Base-by-base conservation (phyloP, 2,797 vertebrate genomes). In the Echeneis naucrates region DNA sequence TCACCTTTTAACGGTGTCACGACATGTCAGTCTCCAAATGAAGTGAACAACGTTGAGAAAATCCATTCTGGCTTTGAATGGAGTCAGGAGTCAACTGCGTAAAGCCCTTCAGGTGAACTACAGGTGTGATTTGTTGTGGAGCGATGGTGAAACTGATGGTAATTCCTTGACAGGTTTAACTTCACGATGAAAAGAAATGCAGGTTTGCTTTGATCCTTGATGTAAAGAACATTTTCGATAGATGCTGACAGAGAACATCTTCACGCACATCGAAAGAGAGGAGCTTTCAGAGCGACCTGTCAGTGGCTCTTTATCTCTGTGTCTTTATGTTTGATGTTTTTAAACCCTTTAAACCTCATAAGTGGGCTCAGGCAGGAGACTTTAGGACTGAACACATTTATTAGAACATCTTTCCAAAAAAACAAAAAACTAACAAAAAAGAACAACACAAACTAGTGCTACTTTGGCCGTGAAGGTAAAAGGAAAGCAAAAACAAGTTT, bases 341-440 rank as follows among this genome's bases (percentile, higher is more conserved):
- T 38, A 76, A 83, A 77, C 68, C 14, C 14, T 45, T 63, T 62
- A 56, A 77, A 74, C 33, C 45, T 57, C 40, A 16, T 8, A 11
- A 26, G 24, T 17, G 51, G 44, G 21, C 68, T 82, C 69, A 84
- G 42, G 24, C 52, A 69, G 44, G 58, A 87, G 57, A 78, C 71
- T 33, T 30, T 23, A n/a, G 24, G 73, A 72, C 54, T 14, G 50
- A 79, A 80, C 68, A 85, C 71, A n/a, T 92, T 92, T 91, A 92
- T 91, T 91, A 75, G 27, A 55, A 60, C n/a, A 26, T 70, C 24
- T 72, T 76, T 52, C 67, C 85, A 82, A 58, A 70, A 60, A 19
- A 14, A 38, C 48, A 0, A 58, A 70, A 60, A 19, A 14, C 38
- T 48, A 0, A 42, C 75, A 78, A 32, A 57, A 12, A 57, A n/a